These are phyloP conservation scores for Cynoglossus semilaevis DNA, from an alignment of 2,113 vertebrate genomes.

Conservation along the genomic window DNA sequence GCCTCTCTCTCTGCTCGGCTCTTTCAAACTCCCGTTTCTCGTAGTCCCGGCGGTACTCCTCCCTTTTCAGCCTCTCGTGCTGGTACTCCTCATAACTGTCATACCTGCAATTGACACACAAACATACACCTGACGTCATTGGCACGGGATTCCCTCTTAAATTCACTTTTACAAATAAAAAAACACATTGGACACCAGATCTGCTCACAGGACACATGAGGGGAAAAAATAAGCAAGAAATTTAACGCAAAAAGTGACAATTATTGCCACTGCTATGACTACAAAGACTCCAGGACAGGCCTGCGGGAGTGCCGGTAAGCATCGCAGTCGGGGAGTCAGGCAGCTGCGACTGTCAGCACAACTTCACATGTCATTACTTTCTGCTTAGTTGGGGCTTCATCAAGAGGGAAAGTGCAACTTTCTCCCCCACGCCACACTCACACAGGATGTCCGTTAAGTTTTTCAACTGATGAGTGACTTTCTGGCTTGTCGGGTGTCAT, in stretches of 20 bases:
- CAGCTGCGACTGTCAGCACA: conserved; percentile 80
- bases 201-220: not conserved
- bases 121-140: conserved; percentile 19
- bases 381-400: conserved; percentile 78
- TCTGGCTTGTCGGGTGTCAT: conserved; percentile 68
- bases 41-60: conserved; percentile 89
- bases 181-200: too few species aligned
- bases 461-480: conserved; percentile 60
- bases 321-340: conserved; percentile 54
- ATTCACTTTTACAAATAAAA: not conserved
- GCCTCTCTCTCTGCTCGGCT: conserved; percentile 90
- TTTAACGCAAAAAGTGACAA: conserved; percentile 69
- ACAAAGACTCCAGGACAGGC: conserved; percentile 56
- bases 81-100: conserved; percentile 98
- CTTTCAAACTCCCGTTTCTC: conserved; percentile 93
- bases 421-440: conserved; percentile 32
- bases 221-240: conserved; percentile 36
- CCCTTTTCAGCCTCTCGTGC: conserved; percentile 92
- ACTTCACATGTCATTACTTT: conserved; percentile 81
- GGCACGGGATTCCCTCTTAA: conserved; percentile 17
- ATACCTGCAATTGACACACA: conserved; percentile 78
- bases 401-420: conserved; percentile 71
- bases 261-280: conserved; percentile 54
- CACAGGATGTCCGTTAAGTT: conserved; percentile 59
- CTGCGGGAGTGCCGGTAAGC: conserved; percentile 60